Base-by-base conservation (phyloP, 2,797 vertebrate species). In the Cyprinodon diabolis region DNA sequence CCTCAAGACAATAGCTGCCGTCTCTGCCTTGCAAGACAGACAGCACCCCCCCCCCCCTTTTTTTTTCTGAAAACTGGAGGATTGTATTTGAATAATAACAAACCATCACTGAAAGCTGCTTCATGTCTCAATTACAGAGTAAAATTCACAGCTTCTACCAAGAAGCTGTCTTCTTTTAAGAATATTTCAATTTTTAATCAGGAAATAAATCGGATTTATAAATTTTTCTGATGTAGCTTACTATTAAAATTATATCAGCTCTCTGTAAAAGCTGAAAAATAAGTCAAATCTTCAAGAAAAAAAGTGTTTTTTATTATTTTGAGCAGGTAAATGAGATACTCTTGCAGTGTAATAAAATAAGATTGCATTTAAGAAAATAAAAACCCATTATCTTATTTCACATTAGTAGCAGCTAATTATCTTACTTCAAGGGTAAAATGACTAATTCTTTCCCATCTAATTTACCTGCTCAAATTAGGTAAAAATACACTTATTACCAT, bases 1-100 rank as follows among this genome's bases (percentile, higher is more conserved):
- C 76, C 72, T 85, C 81, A 88, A 94, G 90, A 94, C 87, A 92
- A 94, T 88, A 87, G 92, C 90, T 88, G 87, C 80, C 74, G 86
- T 88, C 78, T 79, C 79, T 80, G 76, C 76, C 68, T 79, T 23
- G 25, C 74, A 67, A 81, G 80, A 68, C 83, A 89, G 79, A 84
- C 79, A 86, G 2, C 47, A 6, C 65, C 58, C 69, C 60, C 75
- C 43, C n/a, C n/a, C 4, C 35, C 4, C 5, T 17, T 25, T 19
- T n/a, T 5, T 12, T 30, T 12, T 51, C 17, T 47, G 52, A 30
- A 74, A 75, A 66, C 60, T 19, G 30, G 74, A 82, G 78, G 62
- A 86, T 84, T 79, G 85, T 79, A 89, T 87, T 83, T 89, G 84
- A 92, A 89, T 89, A 85, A 87, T 75, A 86, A 90, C 83, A 89